Conservation (phyloP, 2,888 invertebrate genomes). For the Ormia ochracea region DNA sequence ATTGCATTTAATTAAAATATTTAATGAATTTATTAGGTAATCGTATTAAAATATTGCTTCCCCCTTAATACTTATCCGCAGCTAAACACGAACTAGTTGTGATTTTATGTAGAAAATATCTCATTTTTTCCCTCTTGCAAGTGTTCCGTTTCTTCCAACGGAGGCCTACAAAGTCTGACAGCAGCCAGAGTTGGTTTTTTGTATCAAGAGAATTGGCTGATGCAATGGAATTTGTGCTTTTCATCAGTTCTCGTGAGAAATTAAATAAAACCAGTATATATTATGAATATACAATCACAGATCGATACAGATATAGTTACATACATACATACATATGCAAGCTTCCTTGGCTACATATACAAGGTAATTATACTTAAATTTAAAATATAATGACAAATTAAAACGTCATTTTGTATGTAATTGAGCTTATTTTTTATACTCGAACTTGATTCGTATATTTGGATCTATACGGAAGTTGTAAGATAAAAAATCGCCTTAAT, state of each 20-base stretch:
- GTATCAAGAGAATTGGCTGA: conserved; percentile 71
- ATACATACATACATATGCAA: background rate
- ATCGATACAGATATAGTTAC: background rate
- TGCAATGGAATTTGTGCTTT: conserved; percentile 72
- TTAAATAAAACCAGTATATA: conserved; percentile 19
- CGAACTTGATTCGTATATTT: background rate
- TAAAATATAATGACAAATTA: background rate
- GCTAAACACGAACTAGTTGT: conserved; percentile 6
- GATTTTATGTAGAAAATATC: background rate
- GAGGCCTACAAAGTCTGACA: background rate
- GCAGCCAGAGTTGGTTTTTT: conserved; percentile 1
- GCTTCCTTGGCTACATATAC: too few species aligned
- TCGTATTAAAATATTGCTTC: conserved; percentile 25
- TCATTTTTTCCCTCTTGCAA: conserved; percentile 8
- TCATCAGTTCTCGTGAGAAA: conserved; percentile 67
- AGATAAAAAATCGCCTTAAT: too few species aligned
- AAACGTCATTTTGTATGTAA: background rate
- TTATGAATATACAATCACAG: background rate
- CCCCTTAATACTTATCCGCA: background rate
- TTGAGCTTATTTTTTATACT: background rate
- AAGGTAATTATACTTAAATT: background rate
- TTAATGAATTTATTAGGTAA: background rate
- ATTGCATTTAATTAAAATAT: background rate
- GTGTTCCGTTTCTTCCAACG: background rate
- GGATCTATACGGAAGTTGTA: background rate